Base-by-base conservation (phyloP, 2,888 invertebrate species). In the Tetranychus truncatus region DNA sequence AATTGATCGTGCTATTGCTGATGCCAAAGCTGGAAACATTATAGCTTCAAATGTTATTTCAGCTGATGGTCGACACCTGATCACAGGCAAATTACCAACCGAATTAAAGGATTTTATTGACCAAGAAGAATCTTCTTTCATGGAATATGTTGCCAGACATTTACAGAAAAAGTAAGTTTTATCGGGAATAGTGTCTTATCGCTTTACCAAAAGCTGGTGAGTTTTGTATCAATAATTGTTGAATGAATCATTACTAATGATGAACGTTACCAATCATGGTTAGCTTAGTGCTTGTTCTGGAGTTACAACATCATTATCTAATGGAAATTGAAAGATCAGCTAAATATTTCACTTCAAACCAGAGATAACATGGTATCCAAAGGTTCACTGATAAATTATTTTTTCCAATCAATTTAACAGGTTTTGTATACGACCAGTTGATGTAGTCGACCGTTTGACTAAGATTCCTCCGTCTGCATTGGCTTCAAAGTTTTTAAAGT, bases 101-200 rank as follows among this genome's bases (percentile, higher is more conserved):
- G 69, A 69, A 24, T 20, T 24, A 20, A 24, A 69, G 6, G 34
- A 65, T 18, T 20, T 24, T 11, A 46, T 74, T 21, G 72, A 76
- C 21, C 76, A 77, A 76, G 72, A 74, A 44, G 76, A 77, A 45
- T 74, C 74, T 3, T 66, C 21, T 20, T 72, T 76, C 24, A 72
- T 77, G 74, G 77, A 77, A 73, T 44, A 66, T 9, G 76, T 71
- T 8, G 71, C 76, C 21, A 71, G 71, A 71, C 71, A 77, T 24
- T 74, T 76, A 20, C 71, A 55, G 6, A 74, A 74, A 73, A 66
- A 55, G 77, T 77, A 74, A 74, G 66, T 67, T 65, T n/a, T 3
- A 71, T 44, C 34, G 34, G 8, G 6, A 73, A 71, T 67, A 2
- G 65, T 45, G 8, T 74, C 6, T 11, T n/a, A 74, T 45, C 45